Percentiles rank a stretch among this genome's conserved stretches.
Evolutionary conservation across 1,140 invertebrate genomes (phyloP).

Genomic region (Drosophila ercepeae): DNA sequence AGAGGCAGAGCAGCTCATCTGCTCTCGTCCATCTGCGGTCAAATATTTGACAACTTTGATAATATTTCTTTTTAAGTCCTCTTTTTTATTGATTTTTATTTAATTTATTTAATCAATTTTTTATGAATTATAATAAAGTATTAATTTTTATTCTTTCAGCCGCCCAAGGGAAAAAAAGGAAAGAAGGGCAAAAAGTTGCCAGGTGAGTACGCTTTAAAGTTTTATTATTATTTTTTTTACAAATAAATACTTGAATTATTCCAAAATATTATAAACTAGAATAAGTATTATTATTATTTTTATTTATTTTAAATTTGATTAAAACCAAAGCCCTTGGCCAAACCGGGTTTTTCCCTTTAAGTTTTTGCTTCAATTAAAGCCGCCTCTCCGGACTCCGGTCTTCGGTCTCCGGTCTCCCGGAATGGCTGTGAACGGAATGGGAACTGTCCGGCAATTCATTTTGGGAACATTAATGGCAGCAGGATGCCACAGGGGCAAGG

Average conservation of each 20-base stretch:
- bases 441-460: constrained; percentile 49
- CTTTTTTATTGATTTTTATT: no score
- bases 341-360: no score
- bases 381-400: no score
- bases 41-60: constrained; percentile 3
- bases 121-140: not conserved
- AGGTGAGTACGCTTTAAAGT: constrained; percentile 52
- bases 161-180: constrained; percentile 73
- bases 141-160: constrained; percentile 37
- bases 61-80: not conserved
- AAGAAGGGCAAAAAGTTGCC: constrained; percentile 79
- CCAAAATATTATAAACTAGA: not conserved
- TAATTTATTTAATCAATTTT: not conserved
- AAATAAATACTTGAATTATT: not conserved
- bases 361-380: not conserved
- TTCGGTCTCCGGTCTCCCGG: no score
- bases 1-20: no score
- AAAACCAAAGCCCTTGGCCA: no score
- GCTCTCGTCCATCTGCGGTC: constrained; percentile 12
- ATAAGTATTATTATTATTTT: no score
- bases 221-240: no score
- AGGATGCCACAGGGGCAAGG: constrained; percentile 32
- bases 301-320: no score
- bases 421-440: constrained; percentile 1
- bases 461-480: constrained; percentile 58